A percentile compares a stretch with the other conserved stretches of the same genome.
phyloP scores from a whole-genome alignment of 1,140 invertebrate genomes.

The Halictus rubicundus region DNA sequence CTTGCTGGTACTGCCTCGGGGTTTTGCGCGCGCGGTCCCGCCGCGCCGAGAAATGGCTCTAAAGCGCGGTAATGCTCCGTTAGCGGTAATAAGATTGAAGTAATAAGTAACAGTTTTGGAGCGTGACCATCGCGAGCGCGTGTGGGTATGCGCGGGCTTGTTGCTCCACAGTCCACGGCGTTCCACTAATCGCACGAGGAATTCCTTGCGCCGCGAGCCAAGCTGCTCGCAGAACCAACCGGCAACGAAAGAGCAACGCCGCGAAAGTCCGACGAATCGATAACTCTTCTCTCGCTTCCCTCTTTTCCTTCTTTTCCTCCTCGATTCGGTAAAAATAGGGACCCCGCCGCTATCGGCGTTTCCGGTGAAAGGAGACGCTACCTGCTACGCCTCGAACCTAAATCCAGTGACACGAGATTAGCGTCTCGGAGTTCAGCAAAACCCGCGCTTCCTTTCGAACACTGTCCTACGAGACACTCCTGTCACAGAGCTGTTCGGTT shows the following conservation, averaged over 20 bases:
- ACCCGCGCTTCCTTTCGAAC: background rate
- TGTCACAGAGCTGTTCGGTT: no score
- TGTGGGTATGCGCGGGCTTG: constrained; percentile 32
- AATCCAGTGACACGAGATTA: background rate
- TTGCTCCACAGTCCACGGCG: constrained; percentile 51
- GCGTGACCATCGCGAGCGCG: constrained; percentile 72
- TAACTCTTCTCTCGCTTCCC: background rate
- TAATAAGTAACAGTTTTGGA: constrained; percentile 78
- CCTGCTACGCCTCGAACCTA: no score
- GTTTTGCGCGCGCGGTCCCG: background rate
- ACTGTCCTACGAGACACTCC: no score
- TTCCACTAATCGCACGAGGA: constrained; percentile 53
- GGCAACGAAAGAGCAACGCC: background rate
- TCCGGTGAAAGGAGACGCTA: constrained; percentile 20
- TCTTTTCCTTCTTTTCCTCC: background rate
- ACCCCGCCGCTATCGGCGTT: background rate
- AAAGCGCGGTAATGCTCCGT: constrained; percentile 66
- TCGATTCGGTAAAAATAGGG: constrained; percentile 4
- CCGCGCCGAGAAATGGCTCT: constrained; percentile 52
- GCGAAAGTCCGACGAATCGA: constrained; percentile 26
- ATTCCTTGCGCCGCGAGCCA: background rate
- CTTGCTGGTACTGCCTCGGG: background rate
- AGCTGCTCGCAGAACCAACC: no score
- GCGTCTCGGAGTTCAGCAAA: background rate
- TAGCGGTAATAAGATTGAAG: constrained; percentile 75